Evolutionary conservation across 1,140 invertebrate genomes (phyloP).

Genomic region (Leptestheria dahalacensis): DNA sequence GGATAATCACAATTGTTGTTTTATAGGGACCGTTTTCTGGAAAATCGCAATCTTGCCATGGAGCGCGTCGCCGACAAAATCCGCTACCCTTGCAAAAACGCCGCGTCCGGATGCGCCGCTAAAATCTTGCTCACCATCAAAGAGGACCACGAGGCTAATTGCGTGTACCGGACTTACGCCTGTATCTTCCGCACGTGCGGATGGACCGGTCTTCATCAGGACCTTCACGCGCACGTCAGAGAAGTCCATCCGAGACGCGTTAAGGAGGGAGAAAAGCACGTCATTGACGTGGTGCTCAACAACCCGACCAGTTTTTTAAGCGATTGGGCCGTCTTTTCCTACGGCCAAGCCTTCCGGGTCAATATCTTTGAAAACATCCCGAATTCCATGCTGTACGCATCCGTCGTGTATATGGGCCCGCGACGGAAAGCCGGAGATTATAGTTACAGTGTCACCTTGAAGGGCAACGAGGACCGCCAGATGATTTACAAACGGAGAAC

Average conservation of each 20-base stretch:
- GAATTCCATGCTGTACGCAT: constrained; percentile 14
- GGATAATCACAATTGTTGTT: background rate
- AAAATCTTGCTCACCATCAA: constrained; percentile 18
- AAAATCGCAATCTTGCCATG: constrained; percentile 20
- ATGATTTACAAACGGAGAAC: background rate
- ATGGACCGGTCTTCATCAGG: constrained; percentile 21
- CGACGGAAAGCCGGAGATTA: background rate
- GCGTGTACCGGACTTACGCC: constrained; percentile 19
- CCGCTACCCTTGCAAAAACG: constrained; percentile 22
- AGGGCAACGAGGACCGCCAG: background rate
- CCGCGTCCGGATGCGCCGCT: constrained; percentile 18
- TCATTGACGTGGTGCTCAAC: constrained; percentile 9
- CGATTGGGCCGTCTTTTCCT: constrained; percentile 17
- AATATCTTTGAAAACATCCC: constrained; percentile 15
- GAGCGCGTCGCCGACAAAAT: constrained; percentile 21
- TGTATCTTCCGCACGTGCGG: constrained; percentile 20
- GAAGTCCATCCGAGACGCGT: constrained; percentile 17
- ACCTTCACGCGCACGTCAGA: constrained; percentile 18
- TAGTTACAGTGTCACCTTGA: background rate
- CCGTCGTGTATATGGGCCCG: constrained; percentile 14
- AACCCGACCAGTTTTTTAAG: constrained; percentile 4
- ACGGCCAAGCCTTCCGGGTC: constrained; percentile 17
- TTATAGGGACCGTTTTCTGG: constrained; percentile 18
- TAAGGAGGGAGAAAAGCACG: constrained; percentile 17
- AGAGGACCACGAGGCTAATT: constrained; percentile 20